Base-by-base conservation (phyloP, 1,140 invertebrate genomes). In the Tetramorium parvispinum region DNA sequence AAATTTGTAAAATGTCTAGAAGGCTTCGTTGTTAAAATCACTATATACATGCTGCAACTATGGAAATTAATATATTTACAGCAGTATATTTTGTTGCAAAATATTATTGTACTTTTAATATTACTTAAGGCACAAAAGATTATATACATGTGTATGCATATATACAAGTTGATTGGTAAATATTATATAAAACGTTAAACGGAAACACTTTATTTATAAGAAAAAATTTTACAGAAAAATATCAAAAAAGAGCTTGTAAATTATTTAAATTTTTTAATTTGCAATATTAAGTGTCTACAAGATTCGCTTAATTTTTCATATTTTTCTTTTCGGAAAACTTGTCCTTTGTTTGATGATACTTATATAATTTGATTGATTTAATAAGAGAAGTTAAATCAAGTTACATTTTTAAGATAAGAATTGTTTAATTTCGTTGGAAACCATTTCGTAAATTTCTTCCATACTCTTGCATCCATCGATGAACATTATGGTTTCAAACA, bases 401-500 rank as follows among this genome's bases (percentile, higher is more conserved):
- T 32, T 53, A 78, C 24, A 37, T 18, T 32, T 73, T 88, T 57
- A 90, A 27, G 55, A 86, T 76, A 90, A 65, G 24, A 73, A 49
- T 66, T 85, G 55, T 46, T 51, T 61, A 70, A 94, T 87, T 85
- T 93, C 87, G n/a, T 66, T 63, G 51, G 87, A 91, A 85, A 95
- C 86, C 73, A 77, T 76, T 53, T 92, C 40, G 87, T 90, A 94
- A 21, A 92, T 89, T 55, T 94, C 92, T 71, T 93, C 79, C 71
- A 89, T 85, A 49, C 61, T 79, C n/a, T 78, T 89, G 0, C 89
- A 85, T 82, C 94, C 95, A 92, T 95, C 93, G 10, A 94, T 75
- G 76, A 94, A 95, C 40, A 49, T 92, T 51, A 95, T 90, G 3
- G 85, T 77, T 3, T 91, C 86, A 10, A 73, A 81, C 18, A 94